Base-by-base conservation (phyloP, 35 echinoderm and acorn worm genomes). In the Holothuria glaberrima region DNA sequence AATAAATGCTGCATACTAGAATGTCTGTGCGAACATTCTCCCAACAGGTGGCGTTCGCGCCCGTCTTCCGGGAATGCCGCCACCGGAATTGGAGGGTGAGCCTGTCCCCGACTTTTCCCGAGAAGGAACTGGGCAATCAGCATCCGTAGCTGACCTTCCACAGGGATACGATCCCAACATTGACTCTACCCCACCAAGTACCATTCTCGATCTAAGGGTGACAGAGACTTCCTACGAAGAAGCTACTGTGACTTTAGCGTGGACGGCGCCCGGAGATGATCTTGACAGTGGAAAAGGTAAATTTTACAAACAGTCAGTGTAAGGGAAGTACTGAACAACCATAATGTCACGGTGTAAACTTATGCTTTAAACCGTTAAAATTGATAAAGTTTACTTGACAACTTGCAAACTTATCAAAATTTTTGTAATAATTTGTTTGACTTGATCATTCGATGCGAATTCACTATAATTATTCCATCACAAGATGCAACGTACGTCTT, bases 221-320 rank as follows among this genome's bases (percentile, higher is more conserved):
- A 48, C 20, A 5, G 56, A 9, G 14, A 89, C 94, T 0, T 89
- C 76, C 2, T 88, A 89, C 22, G 90, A 88, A 26, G 86, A 91
- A n/a, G 14, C 1, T 5, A 60, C 72, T 12, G 72, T 94, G 48
- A 78, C 72, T 17, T 36, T 94, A 9, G 22, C 59, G 7, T 94
- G 90, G 94, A 88, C 86, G 12, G 94, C 94, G 63, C 86, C 90
- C 7, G 94, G 94, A 30, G 90, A 95, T 69, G 90, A 95, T 45
- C 74, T 92, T 24, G 94, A 95, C 80, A 19, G 30, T 21, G 94
- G 94, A 10, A 34, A 77, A 84, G 94, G 94, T 95, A 79, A n/a
- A 19, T 89, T n/a, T n/a, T 75, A 54, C 5, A 54, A 41, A 2
- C 36, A 41, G 2, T 41, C 36, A 41, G 7, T 41, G 2, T 2